A percentile compares a stretch with the other conserved stretches of the same genome.
Evolutionary conservation across 2,113 vertebrate genomes (phyloP).

Genomic region (Phyllostomus hastatus): DNA sequence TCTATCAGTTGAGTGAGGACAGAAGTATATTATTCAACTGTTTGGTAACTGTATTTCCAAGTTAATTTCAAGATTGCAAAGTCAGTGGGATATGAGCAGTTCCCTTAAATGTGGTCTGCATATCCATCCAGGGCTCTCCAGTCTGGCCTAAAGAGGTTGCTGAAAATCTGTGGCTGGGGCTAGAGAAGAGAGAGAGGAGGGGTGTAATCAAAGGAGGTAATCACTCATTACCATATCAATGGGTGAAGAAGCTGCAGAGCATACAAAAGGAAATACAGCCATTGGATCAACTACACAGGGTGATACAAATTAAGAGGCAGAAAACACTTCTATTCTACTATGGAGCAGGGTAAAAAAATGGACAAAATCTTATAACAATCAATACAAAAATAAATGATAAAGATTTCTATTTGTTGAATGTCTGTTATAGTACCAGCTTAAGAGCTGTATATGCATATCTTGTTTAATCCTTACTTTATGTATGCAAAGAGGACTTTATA

Average conservation of each 20-base stretch:
- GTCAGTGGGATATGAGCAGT: not conserved
- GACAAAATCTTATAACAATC: not conserved
- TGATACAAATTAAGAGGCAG: not conserved
- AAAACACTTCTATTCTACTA: not conserved
- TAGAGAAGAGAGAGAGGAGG: not conserved
- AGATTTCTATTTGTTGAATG: not conserved
- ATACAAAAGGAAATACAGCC: not conserved
- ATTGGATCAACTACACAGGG: not conserved
- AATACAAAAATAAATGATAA: not conserved
- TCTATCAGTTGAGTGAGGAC: not conserved
- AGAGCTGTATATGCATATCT: not conserved
- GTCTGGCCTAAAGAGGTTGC: not conserved
- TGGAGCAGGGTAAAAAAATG: not conserved
- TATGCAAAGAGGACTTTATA: not conserved
- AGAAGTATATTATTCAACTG: constrained; percentile 32
- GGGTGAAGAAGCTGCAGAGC: not conserved
- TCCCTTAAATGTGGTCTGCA: not conserved
- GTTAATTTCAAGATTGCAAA: constrained; percentile 50
- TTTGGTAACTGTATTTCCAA: constrained; percentile 38
- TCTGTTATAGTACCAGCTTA: not conserved
- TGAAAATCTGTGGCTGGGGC: not conserved
- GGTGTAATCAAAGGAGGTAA: not conserved
- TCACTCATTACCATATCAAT: not conserved
- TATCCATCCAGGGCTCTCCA: not conserved
- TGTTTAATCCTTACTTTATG: not conserved